Conservation (phyloP, 2,113 vertebrate species). For the Haemorhous mexicanus region DNA sequence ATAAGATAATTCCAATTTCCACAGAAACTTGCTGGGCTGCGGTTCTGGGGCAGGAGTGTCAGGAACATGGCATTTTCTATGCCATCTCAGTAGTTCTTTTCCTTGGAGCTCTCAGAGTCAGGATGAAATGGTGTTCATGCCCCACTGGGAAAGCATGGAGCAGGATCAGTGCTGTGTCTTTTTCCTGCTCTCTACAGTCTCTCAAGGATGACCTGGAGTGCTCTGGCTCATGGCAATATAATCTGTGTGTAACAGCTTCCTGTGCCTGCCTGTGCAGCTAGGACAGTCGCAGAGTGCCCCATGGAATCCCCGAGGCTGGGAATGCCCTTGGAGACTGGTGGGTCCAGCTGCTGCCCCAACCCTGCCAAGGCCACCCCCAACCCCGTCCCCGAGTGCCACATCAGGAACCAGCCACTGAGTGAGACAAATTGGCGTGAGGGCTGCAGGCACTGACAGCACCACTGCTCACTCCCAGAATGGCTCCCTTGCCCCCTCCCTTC, state of each 20-base stretch:
- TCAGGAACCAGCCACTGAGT: neutral
- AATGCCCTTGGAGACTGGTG: neutral
- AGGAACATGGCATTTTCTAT: neutral
- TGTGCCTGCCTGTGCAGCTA: neutral
- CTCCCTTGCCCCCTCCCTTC: neutral
- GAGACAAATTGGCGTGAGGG: neutral
- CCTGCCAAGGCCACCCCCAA: neutral
- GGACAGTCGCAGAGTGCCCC: neutral
- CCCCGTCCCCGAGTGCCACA: neutral
- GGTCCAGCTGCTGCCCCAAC: neutral
- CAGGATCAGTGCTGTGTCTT: neutral
- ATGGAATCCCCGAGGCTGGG: neutral
- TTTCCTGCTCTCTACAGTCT: neutral
- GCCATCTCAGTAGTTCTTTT: neutral
- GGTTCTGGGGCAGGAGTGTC: neutral
- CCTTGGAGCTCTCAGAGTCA: neutral
- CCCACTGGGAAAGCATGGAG: neutral
- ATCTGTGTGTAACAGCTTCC: neutral
- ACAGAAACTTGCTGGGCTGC: neutral
- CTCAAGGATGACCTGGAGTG: neutral
- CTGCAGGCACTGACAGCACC: neutral
- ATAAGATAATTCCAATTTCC: neutral
- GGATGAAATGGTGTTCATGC: neutral
- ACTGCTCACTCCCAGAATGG: neutral
- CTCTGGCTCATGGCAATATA: neutral